Evolutionary conservation across 2,888 invertebrate species (phyloP), one percentile per base, ranked within the genome.

Genomic region (Thymelicus acteon): DNA sequence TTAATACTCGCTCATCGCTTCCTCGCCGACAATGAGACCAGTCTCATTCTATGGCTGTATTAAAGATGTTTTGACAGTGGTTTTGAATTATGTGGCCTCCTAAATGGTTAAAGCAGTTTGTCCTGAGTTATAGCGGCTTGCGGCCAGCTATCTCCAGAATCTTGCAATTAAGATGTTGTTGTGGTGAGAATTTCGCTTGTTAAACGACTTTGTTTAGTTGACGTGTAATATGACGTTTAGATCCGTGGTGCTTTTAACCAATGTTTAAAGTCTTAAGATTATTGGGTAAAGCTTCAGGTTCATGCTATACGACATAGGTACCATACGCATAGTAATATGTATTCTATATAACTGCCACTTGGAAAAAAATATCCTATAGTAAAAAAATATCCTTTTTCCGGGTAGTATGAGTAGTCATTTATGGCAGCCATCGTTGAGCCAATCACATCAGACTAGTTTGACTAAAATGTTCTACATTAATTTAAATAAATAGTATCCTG

Each of bases 21-120:
- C 76, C 72, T 78, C 75, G 75, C 77, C 75, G 74, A 74, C 73
- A 68, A 74, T 73, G 71, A 68, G 60, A 67, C 71, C 52, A 39
- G 65, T n/a, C 52, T 39, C 31, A 71, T 61, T 71, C 49, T 19
- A 47, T 47, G 57, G 39, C 69, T 63, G 57, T 69, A 69, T 64
- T 83, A 78, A 86, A 86, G 87, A 85, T 87, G 86, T 86, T 86
- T 84, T 86, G 88, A 89, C 89, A 88, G 79, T 81, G 78, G 78
- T 79, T 84, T 82, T 82, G 84, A 86, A 85, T 86, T 85, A 85
- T 81, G 80, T 77, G 72, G 76, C 78, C 76, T 83, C 82, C 63
- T 85, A 79, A 75, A 77, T 78, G 75, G 76, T 71, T 72, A 73
- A 71, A 61, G 73, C 74, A 75, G 74, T 77, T 77, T 73, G 67